Evolutionary conservation across 2,888 invertebrate genomes (phyloP).

Genomic region (Steromphala cineraria): DNA sequence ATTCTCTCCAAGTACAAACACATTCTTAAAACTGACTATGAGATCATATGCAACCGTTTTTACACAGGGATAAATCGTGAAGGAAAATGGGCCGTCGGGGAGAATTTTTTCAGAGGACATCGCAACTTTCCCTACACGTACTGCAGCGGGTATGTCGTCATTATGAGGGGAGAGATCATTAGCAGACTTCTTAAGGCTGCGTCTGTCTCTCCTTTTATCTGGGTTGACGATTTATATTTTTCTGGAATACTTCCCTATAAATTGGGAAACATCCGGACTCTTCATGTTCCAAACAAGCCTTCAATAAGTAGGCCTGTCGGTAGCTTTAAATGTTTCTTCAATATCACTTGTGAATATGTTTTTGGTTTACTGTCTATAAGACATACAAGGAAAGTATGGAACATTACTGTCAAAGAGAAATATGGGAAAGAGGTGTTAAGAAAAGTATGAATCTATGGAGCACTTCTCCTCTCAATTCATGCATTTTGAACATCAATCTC

Average conservation of each 20-base stretch:
- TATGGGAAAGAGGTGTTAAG: too few relatives aligned
- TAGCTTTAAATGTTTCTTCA: neutral
- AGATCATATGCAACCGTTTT: too few relatives aligned
- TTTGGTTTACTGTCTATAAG: neutral
- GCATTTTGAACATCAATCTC: too few relatives aligned
- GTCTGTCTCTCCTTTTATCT: conserved; percentile 49
- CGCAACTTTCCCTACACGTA: conserved; percentile 50
- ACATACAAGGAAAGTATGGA: too few relatives aligned
- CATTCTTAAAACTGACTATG: conserved; percentile 23
- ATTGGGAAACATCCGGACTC: conserved; percentile 26
- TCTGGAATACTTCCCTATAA: conserved; percentile 56
- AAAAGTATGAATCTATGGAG: too few relatives aligned
- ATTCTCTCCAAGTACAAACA: conserved; percentile 27
- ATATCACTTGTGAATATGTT: neutral
- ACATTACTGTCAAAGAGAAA: too few relatives aligned
- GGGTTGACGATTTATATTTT: conserved; percentile 63
- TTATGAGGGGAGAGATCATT: conserved; percentile 47
- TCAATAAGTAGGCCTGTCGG: too few relatives aligned
- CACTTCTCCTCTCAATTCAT: too few relatives aligned
- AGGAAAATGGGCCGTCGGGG: conserved; percentile 30
- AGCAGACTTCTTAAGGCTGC: conserved; percentile 50
- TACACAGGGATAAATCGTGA: conserved; percentile 18
- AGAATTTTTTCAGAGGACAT: conserved; percentile 25
- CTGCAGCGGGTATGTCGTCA: conserved; percentile 57
- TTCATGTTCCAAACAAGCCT: neutral